Evolutionary conservation across 1,140 invertebrate genomes (phyloP).

Genomic region (Neodiprion virginianus): DNA sequence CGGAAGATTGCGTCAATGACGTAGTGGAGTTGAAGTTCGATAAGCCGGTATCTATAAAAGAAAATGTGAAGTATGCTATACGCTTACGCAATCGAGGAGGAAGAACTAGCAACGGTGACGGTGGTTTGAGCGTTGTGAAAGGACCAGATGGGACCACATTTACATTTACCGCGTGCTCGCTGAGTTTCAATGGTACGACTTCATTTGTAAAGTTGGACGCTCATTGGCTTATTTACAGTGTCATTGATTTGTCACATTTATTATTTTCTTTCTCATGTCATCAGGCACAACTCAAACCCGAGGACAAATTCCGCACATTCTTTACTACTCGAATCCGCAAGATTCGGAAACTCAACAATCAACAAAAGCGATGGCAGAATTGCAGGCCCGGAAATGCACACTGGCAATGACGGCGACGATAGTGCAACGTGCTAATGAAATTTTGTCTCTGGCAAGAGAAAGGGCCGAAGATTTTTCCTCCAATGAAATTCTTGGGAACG

Average conservation of each 20-base stretch:
- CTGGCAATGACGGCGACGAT: slow-evolving; percentile 76
- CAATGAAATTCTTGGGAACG: slow-evolving; percentile 65
- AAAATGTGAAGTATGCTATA: slow-evolving; percentile 89
- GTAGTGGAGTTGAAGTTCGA: slow-evolving; percentile 92
- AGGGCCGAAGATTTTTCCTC: slow-evolving; percentile 65
- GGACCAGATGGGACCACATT: slow-evolving; percentile 93
- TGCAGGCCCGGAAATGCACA: slow-evolving; percentile 76
- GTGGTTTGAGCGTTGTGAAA: slow-evolving; percentile 83
- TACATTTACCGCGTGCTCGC: slow-evolving; percentile 88
- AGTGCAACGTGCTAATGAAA: slow-evolving; percentile 74
- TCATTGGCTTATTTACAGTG: not conserved
- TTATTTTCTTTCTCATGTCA: not conserved
- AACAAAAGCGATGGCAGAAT: slow-evolving; percentile 72
- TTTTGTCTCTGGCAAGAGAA: slow-evolving; percentile 75
- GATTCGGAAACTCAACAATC: slow-evolving; percentile 70
- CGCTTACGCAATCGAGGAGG: slow-evolving; percentile 90
- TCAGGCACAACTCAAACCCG: slow-evolving; percentile 81
- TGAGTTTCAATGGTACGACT: slow-evolving; percentile 88
- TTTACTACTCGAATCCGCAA: slow-evolving; percentile 80
- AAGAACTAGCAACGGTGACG: slow-evolving; percentile 91
- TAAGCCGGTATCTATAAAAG: slow-evolving; percentile 85
- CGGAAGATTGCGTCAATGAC: slow-evolving; percentile 79
- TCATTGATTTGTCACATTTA: not conserved
- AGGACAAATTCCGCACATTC: slow-evolving; percentile 93
- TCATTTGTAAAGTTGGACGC: not conserved